Percentiles rank a stretch among this genome's conserved stretches.
These are phyloP conservation scores for Melanotaenia boesemani DNA, from an alignment of 2,797 vertebrate genomes.

Conservation along the genomic window DNA sequence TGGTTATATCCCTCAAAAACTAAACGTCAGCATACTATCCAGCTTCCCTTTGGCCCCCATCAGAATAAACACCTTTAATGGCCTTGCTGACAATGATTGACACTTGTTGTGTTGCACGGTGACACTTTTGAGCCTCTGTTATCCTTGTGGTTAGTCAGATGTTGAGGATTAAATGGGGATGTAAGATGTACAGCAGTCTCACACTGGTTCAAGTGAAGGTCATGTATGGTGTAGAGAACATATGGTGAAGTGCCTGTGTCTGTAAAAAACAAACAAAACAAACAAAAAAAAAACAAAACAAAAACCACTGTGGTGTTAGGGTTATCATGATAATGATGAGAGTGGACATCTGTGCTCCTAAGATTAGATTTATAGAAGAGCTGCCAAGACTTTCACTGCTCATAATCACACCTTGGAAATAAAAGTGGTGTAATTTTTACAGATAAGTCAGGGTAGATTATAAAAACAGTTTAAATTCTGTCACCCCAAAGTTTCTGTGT, in stretches of 20 bases:
- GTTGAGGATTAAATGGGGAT: conserved; percentile 41
- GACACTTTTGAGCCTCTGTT: conserved; percentile 33
- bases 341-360: conserved; percentile 37
- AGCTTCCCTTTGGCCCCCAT: conserved; percentile 1
- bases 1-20: too few relatives aligned
- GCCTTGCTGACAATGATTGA: conserved; percentile 45
- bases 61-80: conserved; percentile 35
- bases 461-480: conserved; percentile 19
- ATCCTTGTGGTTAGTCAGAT: conserved; percentile 34
- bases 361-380: conserved; percentile 43
- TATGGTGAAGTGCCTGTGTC: conserved; percentile 9
- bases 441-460: conserved; percentile 33
- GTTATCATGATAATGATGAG: conserved; percentile 37
- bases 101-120: conserved; percentile 29
- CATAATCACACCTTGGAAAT: conserved; percentile 24
- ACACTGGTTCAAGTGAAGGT: conserved; percentile 47
- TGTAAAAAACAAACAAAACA: background rate
- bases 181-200: conserved; percentile 33
- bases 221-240: background rate
- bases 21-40: too few relatives aligned
- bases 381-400: conserved; percentile 27
- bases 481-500: conserved; percentile 11
- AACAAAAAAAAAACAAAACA: background rate
- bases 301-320: background rate
- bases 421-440: conserved; percentile 7